These are phyloP conservation scores for Stegastes partitus DNA, from an alignment of 2,113 vertebrate species.

Conservation along the genomic window DNA sequence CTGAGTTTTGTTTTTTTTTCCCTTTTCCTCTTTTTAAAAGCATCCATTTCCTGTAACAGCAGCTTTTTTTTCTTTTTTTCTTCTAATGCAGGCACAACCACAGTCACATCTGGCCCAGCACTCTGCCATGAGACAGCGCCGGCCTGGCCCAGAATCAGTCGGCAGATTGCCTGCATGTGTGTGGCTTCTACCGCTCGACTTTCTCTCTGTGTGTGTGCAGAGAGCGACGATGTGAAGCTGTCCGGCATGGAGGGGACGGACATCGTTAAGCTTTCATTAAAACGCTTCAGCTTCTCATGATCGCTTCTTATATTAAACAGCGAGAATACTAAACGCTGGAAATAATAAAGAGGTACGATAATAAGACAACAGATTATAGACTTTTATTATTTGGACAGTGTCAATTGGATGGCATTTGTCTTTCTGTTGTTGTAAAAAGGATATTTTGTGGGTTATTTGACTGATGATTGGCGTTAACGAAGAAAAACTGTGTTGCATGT, in stretches of 20 bases:
- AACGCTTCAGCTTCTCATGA: background rate
- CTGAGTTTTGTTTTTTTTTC: conserved; percentile 49
- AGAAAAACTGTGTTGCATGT: too few relatives aligned
- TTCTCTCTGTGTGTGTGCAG: conserved; percentile 54
- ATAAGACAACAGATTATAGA: background rate
- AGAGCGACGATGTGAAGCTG: conserved; percentile 21
- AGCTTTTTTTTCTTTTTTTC: conserved; percentile 61
- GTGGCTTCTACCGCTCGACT: conserved; percentile 65
- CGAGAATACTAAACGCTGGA: conserved; percentile 8
- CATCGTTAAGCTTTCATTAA: conserved; percentile 53
- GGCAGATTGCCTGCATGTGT: conserved; percentile 72
- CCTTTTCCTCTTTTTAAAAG: conserved; percentile 66
- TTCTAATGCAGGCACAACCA: conserved; percentile 79
- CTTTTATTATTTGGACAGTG: too few relatives aligned
- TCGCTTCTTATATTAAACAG: background rate
- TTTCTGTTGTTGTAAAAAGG: too few relatives aligned
- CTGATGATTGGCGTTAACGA: too few relatives aligned
- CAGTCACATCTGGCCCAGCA: conserved; percentile 88
- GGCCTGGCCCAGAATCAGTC: conserved; percentile 78
- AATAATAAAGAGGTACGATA: background rate
- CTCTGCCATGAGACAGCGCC: conserved; percentile 77
- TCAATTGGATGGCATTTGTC: too few relatives aligned
- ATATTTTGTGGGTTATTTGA: too few relatives aligned
- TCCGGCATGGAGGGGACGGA: conserved; percentile 31
- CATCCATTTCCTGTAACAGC: conserved; percentile 82